Conservation (phyloP, 1,140 invertebrate species). For the Brachionus sp. region DNA sequence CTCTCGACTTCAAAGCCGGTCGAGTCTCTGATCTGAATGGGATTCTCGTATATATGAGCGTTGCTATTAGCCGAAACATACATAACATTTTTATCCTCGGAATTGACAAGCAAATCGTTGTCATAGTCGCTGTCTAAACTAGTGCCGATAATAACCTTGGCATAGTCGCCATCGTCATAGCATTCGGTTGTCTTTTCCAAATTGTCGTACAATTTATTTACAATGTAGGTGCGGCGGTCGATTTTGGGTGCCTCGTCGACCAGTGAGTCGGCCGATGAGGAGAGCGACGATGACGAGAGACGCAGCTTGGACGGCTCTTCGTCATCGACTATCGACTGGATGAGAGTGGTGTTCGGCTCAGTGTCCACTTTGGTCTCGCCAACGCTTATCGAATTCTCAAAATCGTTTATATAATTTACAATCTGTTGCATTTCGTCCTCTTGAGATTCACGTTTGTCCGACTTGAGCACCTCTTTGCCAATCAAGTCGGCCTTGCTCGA, state of each 20-base stretch:
- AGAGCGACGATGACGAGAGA: slow-evolving; percentile 20
- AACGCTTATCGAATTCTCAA: neutral
- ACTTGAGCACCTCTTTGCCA: neutral
- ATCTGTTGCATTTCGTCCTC: slow-evolving; percentile 32
- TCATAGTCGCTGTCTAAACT: neutral
- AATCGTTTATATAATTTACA: slow-evolving; percentile 12
- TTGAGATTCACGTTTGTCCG: neutral
- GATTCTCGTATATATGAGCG: neutral
- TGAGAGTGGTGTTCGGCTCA: neutral
- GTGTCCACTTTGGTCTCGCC: neutral
- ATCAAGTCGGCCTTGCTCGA: neutral
- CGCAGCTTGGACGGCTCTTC: slow-evolving; percentile 11
- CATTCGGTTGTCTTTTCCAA: neutral
- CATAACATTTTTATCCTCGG: neutral
- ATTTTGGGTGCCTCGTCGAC: neutral
- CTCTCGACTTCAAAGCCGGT: slow-evolving; percentile 17
- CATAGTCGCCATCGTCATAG: neutral
- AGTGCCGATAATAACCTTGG: slow-evolving; percentile 3
- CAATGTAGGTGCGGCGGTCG: slow-evolving; percentile 20
- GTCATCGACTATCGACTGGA: slow-evolving; percentile 15
- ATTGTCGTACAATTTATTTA: slow-evolving; percentile 38
- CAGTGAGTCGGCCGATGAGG: slow-evolving; percentile 23
- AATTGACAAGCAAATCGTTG: slow-evolving; percentile 14
- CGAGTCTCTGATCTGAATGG: slow-evolving; percentile 25
- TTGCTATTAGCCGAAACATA: neutral